Evolutionary conservation across 2,797 vertebrate species (phyloP).

Genomic region (Thunnus albacares): DNA sequence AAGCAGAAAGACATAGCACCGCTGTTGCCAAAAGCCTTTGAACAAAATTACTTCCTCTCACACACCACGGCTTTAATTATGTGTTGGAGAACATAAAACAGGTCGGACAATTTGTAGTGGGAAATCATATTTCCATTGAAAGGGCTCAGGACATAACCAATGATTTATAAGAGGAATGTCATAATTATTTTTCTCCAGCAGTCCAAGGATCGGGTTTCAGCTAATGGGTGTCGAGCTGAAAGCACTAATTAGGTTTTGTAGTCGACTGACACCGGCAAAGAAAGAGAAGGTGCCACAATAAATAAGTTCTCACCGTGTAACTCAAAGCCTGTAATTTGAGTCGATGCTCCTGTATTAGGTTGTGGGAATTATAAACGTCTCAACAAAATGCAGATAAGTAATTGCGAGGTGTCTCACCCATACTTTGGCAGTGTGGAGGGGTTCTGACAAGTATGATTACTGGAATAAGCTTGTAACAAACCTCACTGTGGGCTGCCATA

Average conservation of each 20-base stretch:
- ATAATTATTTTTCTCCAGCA: slow-evolving; percentile 92
- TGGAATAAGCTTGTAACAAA: slow-evolving; percentile 76
- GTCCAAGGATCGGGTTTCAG: slow-evolving; percentile 90
- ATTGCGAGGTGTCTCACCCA: slow-evolving; percentile 87
- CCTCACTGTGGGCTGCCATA: slow-evolving; percentile 64
- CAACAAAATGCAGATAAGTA: slow-evolving; percentile 89
- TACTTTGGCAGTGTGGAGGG: slow-evolving; percentile 76
- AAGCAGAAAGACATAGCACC: slow-evolving; percentile 85
- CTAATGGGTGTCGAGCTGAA: slow-evolving; percentile 90
- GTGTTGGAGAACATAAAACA: slow-evolving; percentile 95
- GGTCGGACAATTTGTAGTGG: slow-evolving; percentile 95
- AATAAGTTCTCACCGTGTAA: slow-evolving; percentile 90
- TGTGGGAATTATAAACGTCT: slow-evolving; percentile 91
- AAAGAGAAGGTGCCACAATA: slow-evolving; percentile 92
- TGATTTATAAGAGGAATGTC: slow-evolving; percentile 95
- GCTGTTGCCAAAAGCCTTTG: slow-evolving; percentile 92
- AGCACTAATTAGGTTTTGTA: slow-evolving; percentile 95
- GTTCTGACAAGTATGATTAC: slow-evolving; percentile 86
- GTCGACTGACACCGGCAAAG: slow-evolving; percentile 89
- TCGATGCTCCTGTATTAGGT: slow-evolving; percentile 90
- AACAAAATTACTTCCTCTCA: slow-evolving; percentile 97
- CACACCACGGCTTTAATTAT: slow-evolving; percentile 94
- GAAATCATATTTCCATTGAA: slow-evolving; percentile 97
- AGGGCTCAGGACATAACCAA: slow-evolving; percentile 90
- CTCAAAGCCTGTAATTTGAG: slow-evolving; percentile 92